These are phyloP conservation scores for Nymphalis polychloros DNA, from an alignment of 2,888 invertebrate species.

Conservation along the genomic window DNA sequence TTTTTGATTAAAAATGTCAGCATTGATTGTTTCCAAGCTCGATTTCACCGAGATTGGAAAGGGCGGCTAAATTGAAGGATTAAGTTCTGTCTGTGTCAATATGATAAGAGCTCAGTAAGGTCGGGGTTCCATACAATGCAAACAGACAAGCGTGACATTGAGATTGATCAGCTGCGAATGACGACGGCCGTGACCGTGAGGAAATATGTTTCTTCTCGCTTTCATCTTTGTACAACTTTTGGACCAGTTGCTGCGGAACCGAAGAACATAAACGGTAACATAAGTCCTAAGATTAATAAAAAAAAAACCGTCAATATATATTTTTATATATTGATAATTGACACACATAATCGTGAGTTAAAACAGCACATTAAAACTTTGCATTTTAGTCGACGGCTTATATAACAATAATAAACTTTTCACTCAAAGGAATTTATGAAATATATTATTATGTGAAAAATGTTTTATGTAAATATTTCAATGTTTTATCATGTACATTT, in stretches of 20 bases:
- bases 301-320: no score
- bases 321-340: no score
- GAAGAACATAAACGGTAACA: not conserved
- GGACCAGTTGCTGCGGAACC: constrained; percentile 43
- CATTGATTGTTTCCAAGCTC: constrained; percentile 35
- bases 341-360: no score
- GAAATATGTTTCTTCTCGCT: constrained; percentile 42
- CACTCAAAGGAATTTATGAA: no score
- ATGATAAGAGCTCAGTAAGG: constrained; percentile 72
- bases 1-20: constrained; percentile 33
- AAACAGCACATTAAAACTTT: no score
- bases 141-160: constrained; percentile 58
- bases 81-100: constrained; percentile 71
- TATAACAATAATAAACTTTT: no score
- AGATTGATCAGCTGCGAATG: constrained; percentile 63
- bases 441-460: no score
- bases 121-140: constrained; percentile 61
- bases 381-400: no score
- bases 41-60: constrained; percentile 55
- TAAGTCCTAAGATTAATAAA: no score
- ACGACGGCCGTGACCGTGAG: constrained; percentile 51
- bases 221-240: constrained; percentile 47
- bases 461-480: no score
- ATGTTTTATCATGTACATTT: no score
- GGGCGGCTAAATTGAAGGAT: constrained; percentile 66